Base-by-base conservation (phyloP, 2,888 invertebrate genomes). In the Coelopa pilipes region DNA sequence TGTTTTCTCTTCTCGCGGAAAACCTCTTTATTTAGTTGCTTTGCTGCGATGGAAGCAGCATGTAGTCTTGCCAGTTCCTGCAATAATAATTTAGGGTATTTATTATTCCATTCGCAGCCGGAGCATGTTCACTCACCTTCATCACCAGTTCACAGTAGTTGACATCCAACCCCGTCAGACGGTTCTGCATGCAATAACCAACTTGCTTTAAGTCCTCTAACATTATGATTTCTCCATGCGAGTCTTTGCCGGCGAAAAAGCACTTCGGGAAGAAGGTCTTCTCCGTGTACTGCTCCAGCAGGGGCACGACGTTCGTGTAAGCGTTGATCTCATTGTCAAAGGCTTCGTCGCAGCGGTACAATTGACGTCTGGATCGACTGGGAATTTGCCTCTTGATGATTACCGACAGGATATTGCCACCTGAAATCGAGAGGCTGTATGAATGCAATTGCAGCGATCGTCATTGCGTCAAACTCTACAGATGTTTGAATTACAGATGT, bases 321-420 rank as follows among this genome's bases (percentile, higher is more conserved):
- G 85, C 86, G 46, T 80, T 81, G 46, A 87, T 87, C 78, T 87
- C 87, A 77, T 87, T 87, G 46, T 68, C 74, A 70, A 87, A 87
- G 0, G 87, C 87, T 75, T 85, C 85, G 57, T 83, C 83, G 73
- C 87, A 87, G 46, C 87, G 84, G 74, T 83, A 87, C 0, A 87
- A 81, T 74, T 84, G 81, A 1, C 87, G 83, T 0, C 87, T 83
- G 0, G 85, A 84, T 68, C 79, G 78, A 71, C 84, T 86, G 17
- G 83, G 76, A 68, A 87, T 86, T 79, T 86, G 87, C 15, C 87
- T 80, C 75, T 87, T 87, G 15, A 87, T 79, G 53, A 87, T 87
- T n/a, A 87, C 76, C 1, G 85, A 76, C 46, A 79, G 65, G 13
- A 75, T 76, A 63, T 75, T 34, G 34, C 4, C 34, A 34, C 7